Conservation (phyloP, 2,888 invertebrate species). For the Heteromurus nitidus region DNA sequence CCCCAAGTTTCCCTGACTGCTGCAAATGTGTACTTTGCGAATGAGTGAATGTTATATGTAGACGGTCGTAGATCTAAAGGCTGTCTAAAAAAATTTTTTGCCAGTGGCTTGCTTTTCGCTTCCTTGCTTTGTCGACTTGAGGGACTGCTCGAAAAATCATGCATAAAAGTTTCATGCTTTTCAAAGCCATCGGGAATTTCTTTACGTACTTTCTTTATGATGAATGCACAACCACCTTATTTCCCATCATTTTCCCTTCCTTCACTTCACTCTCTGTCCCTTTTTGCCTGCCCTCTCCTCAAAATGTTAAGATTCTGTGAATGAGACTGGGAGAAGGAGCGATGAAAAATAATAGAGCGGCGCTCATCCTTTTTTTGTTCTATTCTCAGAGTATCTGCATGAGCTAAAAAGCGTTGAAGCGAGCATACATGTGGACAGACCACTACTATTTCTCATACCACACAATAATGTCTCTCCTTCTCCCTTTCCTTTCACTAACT, state of each 20-base stretch:
- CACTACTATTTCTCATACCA: background rate
- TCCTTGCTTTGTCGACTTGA: constrained; percentile 36
- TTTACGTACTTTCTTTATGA: constrained; percentile 28
- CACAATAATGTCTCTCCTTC: too few species aligned
- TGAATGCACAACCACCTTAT: constrained; percentile 50
- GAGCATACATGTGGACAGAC: background rate
- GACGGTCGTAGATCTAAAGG: background rate
- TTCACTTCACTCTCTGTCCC: constrained; percentile 19
- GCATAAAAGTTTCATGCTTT: constrained; percentile 61
- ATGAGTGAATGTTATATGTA: background rate
- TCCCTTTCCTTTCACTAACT: background rate
- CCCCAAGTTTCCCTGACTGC: too few species aligned
- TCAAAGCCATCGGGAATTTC: constrained; percentile 53
- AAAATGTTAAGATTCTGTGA: constrained; percentile 22
- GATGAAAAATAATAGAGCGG: background rate
- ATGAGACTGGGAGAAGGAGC: constrained; percentile 3
- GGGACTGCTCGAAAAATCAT: constrained; percentile 62
- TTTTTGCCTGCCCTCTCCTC: background rate
- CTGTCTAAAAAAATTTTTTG: constrained; percentile 23
- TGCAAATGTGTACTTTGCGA: background rate
- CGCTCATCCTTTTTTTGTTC: constrained; percentile 12
- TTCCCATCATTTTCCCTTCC: constrained; percentile 35
- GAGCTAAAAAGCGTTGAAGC: constrained; percentile 2
- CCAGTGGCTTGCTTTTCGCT: constrained; percentile 28
- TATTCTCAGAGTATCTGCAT: background rate